Conservation (phyloP, 2,113 vertebrate genomes). For the Mastomys coucha region DNA sequence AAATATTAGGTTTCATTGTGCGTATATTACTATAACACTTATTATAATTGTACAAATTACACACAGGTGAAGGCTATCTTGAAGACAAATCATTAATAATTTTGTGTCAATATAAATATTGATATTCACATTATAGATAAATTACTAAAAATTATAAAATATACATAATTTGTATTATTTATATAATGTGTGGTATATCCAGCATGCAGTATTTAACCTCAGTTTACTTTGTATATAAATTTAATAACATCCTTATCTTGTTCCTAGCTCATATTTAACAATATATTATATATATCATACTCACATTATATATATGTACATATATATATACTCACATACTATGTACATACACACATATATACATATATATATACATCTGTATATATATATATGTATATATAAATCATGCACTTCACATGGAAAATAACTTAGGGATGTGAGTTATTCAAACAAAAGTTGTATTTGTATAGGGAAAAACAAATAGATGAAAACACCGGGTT, state of each 20-base stretch:
- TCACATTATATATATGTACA: not conserved
- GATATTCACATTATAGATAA: too few relatives aligned
- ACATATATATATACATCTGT: not conserved
- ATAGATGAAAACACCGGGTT: not conserved
- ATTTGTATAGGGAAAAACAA: not conserved
- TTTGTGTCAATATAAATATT: too few relatives aligned
- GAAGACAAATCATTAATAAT: not conserved
- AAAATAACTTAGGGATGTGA: not conserved
- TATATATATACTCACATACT: not conserved
- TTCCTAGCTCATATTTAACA: not conserved
- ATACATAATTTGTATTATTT: not conserved
- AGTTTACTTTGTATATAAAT: slow-evolving; percentile 9
- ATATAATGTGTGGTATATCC: not conserved
- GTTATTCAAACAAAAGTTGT: slow-evolving; percentile 16
- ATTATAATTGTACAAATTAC: not conserved
- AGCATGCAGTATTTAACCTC: not conserved
- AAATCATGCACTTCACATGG: not conserved
- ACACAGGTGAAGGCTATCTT: not conserved
- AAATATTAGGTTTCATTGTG: not conserved
- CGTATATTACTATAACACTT: not conserved
- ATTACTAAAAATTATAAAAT: too few relatives aligned
- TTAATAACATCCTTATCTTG: not conserved
- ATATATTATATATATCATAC: not conserved
- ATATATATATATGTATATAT: not conserved
- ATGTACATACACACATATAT: not conserved